phyloP scores from a whole-genome alignment of 2,113 vertebrate genomes.

The Lophotis ruficrista region DNA sequence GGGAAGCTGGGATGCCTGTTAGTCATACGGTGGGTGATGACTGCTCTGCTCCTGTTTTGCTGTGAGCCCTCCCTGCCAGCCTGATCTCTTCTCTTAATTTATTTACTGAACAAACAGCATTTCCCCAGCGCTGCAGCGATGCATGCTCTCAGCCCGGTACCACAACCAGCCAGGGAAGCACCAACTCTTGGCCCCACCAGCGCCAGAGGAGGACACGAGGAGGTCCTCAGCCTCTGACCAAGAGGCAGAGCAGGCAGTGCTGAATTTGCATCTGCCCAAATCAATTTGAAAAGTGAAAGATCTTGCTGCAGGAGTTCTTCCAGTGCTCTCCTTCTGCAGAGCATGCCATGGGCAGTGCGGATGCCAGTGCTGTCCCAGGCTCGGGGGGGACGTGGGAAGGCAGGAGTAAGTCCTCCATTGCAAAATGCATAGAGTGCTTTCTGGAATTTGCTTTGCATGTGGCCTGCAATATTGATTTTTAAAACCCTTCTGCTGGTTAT shows the following conservation, averaged over 20 bases:
- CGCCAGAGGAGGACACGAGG: accelerated
- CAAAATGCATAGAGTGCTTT: neutral
- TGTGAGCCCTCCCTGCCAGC: neutral
- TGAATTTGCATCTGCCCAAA: neutral
- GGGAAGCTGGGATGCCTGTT: neutral
- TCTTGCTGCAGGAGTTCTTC: neutral
- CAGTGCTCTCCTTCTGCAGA: neutral
- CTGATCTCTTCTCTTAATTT: neutral
- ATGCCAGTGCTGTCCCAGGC: accelerated
- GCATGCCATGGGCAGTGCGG: accelerated
- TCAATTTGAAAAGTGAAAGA: neutral
- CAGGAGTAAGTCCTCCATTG: neutral
- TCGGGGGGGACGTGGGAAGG: accelerated
- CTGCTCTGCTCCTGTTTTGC: neutral
- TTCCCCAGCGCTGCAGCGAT: neutral
- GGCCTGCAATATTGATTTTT: neutral
- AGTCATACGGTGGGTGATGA: neutral
- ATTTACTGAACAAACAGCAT: neutral
- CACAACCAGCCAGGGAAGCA: neutral
- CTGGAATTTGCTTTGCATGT: neutral
- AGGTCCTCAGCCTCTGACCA: neutral
- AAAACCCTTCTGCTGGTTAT: neutral
- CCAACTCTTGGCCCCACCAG: accelerated
- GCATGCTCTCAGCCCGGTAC: neutral
- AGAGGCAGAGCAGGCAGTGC: neutral